phyloP scores from a whole-genome alignment of 2,797 vertebrate genomes.

The Liasis olivaceus region DNA sequence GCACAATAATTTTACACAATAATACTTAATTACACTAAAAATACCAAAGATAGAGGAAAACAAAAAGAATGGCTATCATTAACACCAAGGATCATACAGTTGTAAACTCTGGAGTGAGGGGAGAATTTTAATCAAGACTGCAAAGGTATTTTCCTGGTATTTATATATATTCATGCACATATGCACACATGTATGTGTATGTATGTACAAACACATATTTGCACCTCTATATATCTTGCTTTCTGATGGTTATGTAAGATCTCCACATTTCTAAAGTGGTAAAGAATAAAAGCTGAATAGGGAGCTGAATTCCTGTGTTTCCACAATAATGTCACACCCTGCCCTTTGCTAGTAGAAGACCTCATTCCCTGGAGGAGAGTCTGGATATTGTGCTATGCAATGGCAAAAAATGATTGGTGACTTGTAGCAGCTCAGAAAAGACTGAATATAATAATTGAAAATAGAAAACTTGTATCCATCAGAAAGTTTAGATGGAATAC shows the following conservation, averaged over 20 bases:
- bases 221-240: background rate
- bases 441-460: background rate
- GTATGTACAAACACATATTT: background rate
- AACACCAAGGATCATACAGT: background rate
- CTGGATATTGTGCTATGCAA: background rate
- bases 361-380: background rate
- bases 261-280: background rate
- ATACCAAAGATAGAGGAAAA: constrained; percentile 10
- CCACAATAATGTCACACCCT: background rate
- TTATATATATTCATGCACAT: background rate
- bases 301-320: background rate
- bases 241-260: background rate
- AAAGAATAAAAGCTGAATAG: constrained; percentile 18
- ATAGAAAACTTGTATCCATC: background rate
- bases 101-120: background rate
- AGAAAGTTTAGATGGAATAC: background rate
- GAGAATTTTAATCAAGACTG: background rate
- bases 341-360: background rate
- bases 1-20: constrained; percentile 25
- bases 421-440: background rate
- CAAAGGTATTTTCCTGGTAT: background rate
- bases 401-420: background rate
- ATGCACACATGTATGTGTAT: background rate
- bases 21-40: constrained; percentile 4
- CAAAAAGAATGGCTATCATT: background rate